Conservation (phyloP, 2,113 vertebrate genomes). For the Crotalus tigris region DNA sequence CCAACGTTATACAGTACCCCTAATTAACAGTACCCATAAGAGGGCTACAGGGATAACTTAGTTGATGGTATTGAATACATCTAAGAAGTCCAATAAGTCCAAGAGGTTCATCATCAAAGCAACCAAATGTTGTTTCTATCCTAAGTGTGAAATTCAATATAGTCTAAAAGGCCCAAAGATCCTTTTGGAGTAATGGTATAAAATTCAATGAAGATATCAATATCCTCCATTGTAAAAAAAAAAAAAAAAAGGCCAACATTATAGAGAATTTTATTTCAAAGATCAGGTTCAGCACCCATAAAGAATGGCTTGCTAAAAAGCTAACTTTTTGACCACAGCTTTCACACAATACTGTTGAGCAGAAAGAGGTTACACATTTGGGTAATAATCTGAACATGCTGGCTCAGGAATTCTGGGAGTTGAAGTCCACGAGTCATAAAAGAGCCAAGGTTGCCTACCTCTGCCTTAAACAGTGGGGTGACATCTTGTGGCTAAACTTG, state of each 20-base stretch:
- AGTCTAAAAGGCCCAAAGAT: background rate
- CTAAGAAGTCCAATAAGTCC: background rate
- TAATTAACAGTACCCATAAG: background rate
- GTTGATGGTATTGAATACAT: background rate
- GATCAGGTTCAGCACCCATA: background rate
- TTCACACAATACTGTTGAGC: background rate
- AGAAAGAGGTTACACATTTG: background rate
- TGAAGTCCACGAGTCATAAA: too few relatives aligned
- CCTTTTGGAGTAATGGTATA: background rate
- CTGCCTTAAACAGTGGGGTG: too few relatives aligned
- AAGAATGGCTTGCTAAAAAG: background rate
- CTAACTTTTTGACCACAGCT: background rate
- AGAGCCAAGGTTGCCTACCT: too few relatives aligned
- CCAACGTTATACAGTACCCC: background rate
- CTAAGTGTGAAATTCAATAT: background rate
- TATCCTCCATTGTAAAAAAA: background rate
- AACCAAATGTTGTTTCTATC: background rate
- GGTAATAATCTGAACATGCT: too few relatives aligned
- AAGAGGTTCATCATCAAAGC: background rate
- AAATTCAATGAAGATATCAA: background rate
- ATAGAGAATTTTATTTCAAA: background rate
- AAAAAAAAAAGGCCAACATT: background rate
- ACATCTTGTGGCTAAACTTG: too few relatives aligned
- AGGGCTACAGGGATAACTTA: background rate
- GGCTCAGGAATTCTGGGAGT: too few relatives aligned